Evolutionary conservation across 2,888 invertebrate genomes (phyloP), one percentile per base, ranked within the genome.

Genomic region (Ligdia adustata): DNA sequence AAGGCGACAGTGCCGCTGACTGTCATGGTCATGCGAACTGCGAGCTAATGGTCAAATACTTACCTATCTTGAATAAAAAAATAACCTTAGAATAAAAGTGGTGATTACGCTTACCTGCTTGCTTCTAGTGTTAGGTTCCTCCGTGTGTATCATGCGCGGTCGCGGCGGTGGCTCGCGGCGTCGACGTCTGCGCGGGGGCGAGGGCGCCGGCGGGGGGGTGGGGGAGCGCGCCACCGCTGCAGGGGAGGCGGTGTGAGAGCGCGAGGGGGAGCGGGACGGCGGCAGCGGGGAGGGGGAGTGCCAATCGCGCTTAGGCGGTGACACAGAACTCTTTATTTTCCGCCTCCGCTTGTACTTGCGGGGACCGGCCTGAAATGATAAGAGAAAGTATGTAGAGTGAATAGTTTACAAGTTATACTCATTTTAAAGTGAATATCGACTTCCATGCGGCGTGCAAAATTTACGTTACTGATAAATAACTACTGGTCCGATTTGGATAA

Each of bases 341-440:
- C 95, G 93, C 40, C 96, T 91, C 0, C 96, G 91, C 73, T 96
- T 96, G 76, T 96, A 96, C 69, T 96, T 96, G 1, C 96, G 90
- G 0, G 94, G 94, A 0, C 93, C 96, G 29, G 93, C 92, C 92
- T 95, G 64, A 4, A 58, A 64, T 11, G 15, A 16, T 24, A n/a
- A n/a, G n/a, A n/a, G n/a, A n/a, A n/a, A n/a, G n/a, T n/a, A n/a
- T n/a, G n/a, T n/a, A n/a, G n/a, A n/a, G n/a, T n/a, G n/a, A n/a
- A n/a, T n/a, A n/a, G n/a, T n/a, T n/a, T n/a, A n/a, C n/a, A n/a
- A n/a, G n/a, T n/a, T n/a, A n/a, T n/a, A n/a, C n/a, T n/a, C n/a
- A n/a, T n/a, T n/a, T n/a, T n/a, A n/a, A n/a, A n/a, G n/a, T n/a
- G n/a, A n/a, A n/a, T n/a, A n/a, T n/a, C n/a, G n/a, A n/a, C n/a